Evolutionary conservation across 2,797 vertebrate species (phyloP).

Genomic region (Onychomys leucogaster): DNA sequence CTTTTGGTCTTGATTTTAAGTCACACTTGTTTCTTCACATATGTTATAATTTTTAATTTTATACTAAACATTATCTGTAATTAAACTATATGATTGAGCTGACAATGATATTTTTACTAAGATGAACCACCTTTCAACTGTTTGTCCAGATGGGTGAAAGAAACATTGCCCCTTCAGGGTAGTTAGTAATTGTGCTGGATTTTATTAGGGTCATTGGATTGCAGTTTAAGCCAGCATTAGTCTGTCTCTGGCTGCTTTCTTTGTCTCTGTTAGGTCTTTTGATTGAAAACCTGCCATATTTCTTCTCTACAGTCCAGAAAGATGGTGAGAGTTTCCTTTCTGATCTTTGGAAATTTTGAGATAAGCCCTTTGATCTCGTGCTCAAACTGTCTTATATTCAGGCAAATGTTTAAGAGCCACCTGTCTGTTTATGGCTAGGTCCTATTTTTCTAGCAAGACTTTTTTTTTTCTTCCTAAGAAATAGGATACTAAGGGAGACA

Average conservation of each 20-base stretch:
- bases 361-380: conserved; percentile 47
- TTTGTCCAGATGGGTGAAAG: not conserved
- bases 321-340: not conserved
- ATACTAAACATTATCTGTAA: not conserved
- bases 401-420: not conserved
- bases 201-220: conserved; percentile 46
- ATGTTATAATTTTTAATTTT: not conserved
- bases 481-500: not conserved
- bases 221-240: conserved; percentile 39
- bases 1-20: conserved; percentile 20
- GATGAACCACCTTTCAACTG: not conserved
- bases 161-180: not conserved
- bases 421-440: not conserved
- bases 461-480: not conserved
- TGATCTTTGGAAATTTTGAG: conserved; percentile 57
- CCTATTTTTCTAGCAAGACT: not conserved
- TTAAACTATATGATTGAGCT: not conserved
- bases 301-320: not conserved
- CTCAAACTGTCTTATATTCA: conserved; percentile 16
- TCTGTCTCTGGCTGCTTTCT: not conserved
- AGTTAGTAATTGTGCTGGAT: conserved; percentile 47
- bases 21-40: not conserved
- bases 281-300: not conserved
- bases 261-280: conserved; percentile 1
- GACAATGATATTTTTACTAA: not conserved